Evolutionary conservation across 2,888 invertebrate species (phyloP).

Genomic region (Andrena hattorfiana): DNA sequence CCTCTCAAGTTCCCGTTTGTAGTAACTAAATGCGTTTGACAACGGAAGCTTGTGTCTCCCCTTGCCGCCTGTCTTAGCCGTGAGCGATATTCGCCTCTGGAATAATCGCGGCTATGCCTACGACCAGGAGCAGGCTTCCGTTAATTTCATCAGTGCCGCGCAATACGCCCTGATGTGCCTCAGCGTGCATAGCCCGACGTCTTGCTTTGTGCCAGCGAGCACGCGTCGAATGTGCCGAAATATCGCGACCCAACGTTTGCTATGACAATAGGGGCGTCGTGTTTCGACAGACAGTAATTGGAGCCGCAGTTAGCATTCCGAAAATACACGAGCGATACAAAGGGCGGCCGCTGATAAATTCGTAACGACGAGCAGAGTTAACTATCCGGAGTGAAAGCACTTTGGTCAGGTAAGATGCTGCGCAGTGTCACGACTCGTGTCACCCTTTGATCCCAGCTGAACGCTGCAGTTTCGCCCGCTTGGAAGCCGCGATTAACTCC

Average conservation of each 20-base stretch:
- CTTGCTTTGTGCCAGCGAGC: background rate
- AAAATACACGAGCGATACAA: background rate
- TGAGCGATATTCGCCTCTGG: constrained; percentile 68
- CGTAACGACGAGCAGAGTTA: too few relatives aligned
- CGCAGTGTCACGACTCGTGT: constrained; percentile 11
- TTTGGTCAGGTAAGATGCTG: too few relatives aligned
- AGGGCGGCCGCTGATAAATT: too few relatives aligned
- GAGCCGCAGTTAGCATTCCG: background rate
- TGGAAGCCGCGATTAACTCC: constrained; percentile 8
- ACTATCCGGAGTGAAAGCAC: too few relatives aligned
- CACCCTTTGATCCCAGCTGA: constrained; percentile 15
- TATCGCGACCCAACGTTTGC: background rate
- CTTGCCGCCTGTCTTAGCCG: constrained; percentile 77
- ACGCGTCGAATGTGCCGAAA: background rate
- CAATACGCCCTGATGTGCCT: constrained; percentile 8
- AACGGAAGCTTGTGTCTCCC: constrained; percentile 82
- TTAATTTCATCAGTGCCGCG: constrained; percentile 50
- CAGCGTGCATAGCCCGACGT: constrained; percentile 3
- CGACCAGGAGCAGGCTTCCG: constrained; percentile 34
- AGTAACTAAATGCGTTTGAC: constrained; percentile 84
- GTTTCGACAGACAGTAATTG: background rate
- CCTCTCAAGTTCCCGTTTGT: constrained; percentile 83
- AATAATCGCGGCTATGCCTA: constrained; percentile 66
- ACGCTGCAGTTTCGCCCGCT: constrained; percentile 3
- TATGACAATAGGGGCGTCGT: background rate